These are phyloP conservation scores for Meta bourneti DNA, from an alignment of 2,888 invertebrate genomes.

Conservation along the genomic window DNA sequence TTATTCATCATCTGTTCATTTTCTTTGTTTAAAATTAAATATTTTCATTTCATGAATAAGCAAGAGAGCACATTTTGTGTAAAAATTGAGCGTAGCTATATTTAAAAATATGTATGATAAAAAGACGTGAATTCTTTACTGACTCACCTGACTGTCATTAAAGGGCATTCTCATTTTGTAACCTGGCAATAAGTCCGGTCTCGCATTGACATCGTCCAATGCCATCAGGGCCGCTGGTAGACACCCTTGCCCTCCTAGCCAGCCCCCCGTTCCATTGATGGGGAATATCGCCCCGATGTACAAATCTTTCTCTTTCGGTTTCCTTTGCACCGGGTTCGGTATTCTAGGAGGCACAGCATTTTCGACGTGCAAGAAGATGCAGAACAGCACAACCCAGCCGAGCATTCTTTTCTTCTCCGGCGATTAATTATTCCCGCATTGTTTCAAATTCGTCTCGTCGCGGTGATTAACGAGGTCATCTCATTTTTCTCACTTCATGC, in stretches of 20 bases:
- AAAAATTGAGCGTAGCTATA: too few relatives aligned
- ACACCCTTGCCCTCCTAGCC: conserved; percentile 88
- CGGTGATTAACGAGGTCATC: conserved; percentile 10
- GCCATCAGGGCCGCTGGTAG: conserved; percentile 98
- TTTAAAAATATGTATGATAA: too few relatives aligned
- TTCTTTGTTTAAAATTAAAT: too few relatives aligned
- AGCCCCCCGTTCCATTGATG: conserved; percentile 89
- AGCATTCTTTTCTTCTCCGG: neutral
- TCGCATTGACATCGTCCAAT: conserved; percentile 95
- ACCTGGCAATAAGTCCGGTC: conserved; percentile 92
- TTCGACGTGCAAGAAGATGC: neutral
- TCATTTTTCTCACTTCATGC: neutral
- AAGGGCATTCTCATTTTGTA: conserved; percentile 94
- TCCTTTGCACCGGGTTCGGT: neutral
- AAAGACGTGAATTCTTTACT: too few relatives aligned
- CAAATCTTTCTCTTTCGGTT: conserved; percentile 80
- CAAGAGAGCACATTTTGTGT: too few relatives aligned
- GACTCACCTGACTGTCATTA: conserved; percentile 95
- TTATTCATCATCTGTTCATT: too few relatives aligned
- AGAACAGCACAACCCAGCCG: conserved; percentile 5
- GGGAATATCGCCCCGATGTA: conserved; percentile 99
- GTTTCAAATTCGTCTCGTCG: neutral
- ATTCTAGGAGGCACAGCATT: conserved; percentile 35
- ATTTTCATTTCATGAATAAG: too few relatives aligned
- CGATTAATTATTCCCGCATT: conserved; percentile 6